Conservation (phyloP, 1,140 invertebrate species). For the Apis mellifera region Amel_HAv3.1 CM009943.2:2184001-2184500, state of each 20-base stretch:
- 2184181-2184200: too few relatives aligned
- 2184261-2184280: background rate
- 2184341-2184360: background rate
- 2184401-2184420: background rate
- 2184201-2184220: background rate
- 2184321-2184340: background rate
- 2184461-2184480: slow-evolving; percentile 19
- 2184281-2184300: background rate
- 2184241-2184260: background rate
- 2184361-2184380: background rate
- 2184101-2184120: background rate
- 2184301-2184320: background rate
- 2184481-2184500: background rate
- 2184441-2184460: background rate
- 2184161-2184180: background rate
- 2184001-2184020: background rate
- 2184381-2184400: background rate
- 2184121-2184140: background rate
- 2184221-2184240: background rate
- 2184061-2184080: background rate
- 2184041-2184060: background rate
- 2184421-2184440: background rate
- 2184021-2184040: background rate
- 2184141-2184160: too few relatives aligned
- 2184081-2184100: slow-evolving; percentile 17